Evolutionary conservation across 1,140 invertebrate species (phyloP).

Genomic region (Aphelinus certus): DNA sequence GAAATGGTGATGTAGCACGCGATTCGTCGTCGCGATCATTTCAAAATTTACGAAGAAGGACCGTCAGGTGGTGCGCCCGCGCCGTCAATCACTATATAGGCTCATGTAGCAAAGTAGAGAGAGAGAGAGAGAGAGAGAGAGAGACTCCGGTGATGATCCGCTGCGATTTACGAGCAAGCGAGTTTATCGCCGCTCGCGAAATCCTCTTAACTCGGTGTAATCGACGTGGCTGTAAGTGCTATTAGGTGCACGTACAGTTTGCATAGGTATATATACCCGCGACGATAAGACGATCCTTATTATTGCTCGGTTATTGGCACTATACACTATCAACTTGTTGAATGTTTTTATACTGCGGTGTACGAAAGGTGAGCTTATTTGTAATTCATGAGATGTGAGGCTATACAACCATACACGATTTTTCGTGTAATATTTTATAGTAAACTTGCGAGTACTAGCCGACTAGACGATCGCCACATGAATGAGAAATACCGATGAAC

Average conservation of each 20-base stretch:
- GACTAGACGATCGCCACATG: too few species aligned
- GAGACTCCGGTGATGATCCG: constrained; percentile 19
- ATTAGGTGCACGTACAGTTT: constrained; percentile 4
- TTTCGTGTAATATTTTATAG: too few species aligned
- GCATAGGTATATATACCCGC: not conserved
- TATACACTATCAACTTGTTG: too few species aligned
- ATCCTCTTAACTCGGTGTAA: constrained; percentile 21
- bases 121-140: too few species aligned
- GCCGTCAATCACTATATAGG: constrained; percentile 9
- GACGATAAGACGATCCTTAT: not conserved
- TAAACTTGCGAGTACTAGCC: too few species aligned
- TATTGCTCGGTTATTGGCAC: not conserved
- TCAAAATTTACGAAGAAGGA: constrained; percentile 7
- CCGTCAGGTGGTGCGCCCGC: not conserved
- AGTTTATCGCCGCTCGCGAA: constrained; percentile 19
- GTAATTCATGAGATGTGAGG: too few species aligned
- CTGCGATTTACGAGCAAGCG: constrained; percentile 17
- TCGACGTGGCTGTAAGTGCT: constrained; percentile 16
- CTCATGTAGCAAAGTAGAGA: constrained; percentile 9
- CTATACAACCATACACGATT: too few species aligned
- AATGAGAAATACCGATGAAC: too few species aligned
- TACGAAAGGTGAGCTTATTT: too few species aligned
- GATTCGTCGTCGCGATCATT: constrained; percentile 39
- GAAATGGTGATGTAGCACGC: constrained; percentile 43
- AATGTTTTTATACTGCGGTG: too few species aligned